Percentiles rank a stretch among this genome's conserved stretches.
Evolutionary conservation across 1,140 invertebrate genomes (phyloP).

Genomic region (Macrostomum lignano): DNA sequence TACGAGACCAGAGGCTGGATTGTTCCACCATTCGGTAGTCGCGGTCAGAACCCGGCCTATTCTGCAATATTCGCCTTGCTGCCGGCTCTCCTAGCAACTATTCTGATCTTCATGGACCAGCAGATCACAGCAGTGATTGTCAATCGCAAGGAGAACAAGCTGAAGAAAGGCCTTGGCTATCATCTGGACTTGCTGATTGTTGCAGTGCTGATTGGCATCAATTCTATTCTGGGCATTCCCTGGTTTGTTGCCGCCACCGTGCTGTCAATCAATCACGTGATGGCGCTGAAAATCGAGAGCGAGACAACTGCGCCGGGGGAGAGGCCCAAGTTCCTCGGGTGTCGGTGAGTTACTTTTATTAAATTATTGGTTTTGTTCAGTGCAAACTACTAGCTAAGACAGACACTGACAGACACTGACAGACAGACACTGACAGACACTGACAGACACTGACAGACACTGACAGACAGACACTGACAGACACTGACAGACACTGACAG

Average conservation of each 20-base stretch:
- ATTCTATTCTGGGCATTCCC: conserved; percentile 67
- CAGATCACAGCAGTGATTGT: conserved; percentile 28
- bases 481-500: no score
- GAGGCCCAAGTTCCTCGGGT: conserved; percentile 79
- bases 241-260: conserved; percentile 93
- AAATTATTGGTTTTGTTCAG: no score
- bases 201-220: conserved; percentile 56
- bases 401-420: no score
- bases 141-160: conserved; percentile 28
- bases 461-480: no score
- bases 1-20: conserved; percentile 29
- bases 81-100: conserved; percentile 14
- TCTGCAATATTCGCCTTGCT: conserved; percentile 1
- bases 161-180: conserved; percentile 53
- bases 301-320: conserved; percentile 87
- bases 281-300: conserved; percentile 74
- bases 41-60: conserved; percentile 3
- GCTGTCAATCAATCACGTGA: conserved; percentile 87
- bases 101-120: conserved; percentile 28
- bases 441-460: no score
- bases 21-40: conserved; percentile 2
- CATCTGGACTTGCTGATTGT: conserved; percentile 79
- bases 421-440: no score
- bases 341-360: conserved; percentile 38
- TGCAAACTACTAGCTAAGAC: no score